Base-by-base conservation (phyloP, 2,888 invertebrate species). In the Hypercompe scribonia region DNA sequence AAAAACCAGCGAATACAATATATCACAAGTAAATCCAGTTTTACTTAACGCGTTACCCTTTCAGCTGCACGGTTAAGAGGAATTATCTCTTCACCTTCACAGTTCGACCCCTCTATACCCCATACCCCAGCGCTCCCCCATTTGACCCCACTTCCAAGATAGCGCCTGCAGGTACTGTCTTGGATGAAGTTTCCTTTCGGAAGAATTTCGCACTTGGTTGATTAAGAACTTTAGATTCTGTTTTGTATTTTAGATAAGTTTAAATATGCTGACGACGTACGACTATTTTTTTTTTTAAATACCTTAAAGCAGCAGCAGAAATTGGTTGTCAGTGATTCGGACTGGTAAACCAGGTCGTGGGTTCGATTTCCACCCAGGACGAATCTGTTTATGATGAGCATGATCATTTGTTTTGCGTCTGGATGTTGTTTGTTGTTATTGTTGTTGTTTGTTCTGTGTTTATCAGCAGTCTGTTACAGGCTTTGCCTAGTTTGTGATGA, bases 71-170 rank as follows among this genome's bases (percentile, higher is more conserved):
- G 88, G 90, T 91, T 91, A 90, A 89, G 87, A 87, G 89, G 89
- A 91, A 92, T 92, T 91, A 93, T 92, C 90, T 91, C 88, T 86
- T 91, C 90, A 91, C 91, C 91, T 91, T 87, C 85, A 82, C 88
- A 83, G 85, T 84, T 82, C 81, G 73, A 65, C 66, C 68, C 46
- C 68, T 21, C 15, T 21, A 8, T 15, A 31, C 15, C 34, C 65
- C 66, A 68, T 36, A 54, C 65, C 68, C 33, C 24, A 13, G 33
- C 13, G 8, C 70, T 28, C 31, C 58, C 58, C 64, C 34, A 13
- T 61, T 65, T 63, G 31, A 63, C 54, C 65, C 70, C 33, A 63
- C 64, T 61, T 65, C 67, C 69, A 73, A 78, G 71, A 72, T 70
- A 72, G 28, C 81, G 71, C 70, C 74, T 58, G 58, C 70, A 72